These are phyloP conservation scores for Sebastes fasciatus DNA, from an alignment of 2,113 vertebrate species.

Conservation along the genomic window DNA sequence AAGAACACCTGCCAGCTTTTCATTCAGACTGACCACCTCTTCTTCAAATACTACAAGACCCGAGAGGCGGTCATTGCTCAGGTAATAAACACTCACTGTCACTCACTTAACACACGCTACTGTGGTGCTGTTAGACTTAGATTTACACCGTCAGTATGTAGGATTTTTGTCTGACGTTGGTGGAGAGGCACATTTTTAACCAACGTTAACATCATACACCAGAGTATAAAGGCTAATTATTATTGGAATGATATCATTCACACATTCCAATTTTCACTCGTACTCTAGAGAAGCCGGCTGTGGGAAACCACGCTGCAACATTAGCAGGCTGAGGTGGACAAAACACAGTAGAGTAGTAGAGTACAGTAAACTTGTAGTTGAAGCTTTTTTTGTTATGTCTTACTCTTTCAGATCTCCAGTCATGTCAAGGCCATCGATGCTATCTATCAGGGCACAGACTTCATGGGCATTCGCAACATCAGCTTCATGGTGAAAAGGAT, in stretches of 20 bases:
- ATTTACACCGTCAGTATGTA: neutral
- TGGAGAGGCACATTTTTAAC: slow-evolving; percentile 18
- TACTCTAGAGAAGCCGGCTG: neutral
- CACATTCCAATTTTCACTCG: neutral
- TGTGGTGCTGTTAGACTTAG: neutral
- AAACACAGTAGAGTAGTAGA: too few species aligned
- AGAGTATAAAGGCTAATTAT: slow-evolving; percentile 1
- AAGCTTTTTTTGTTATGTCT: neutral
- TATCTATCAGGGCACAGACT: slow-evolving; percentile 98
- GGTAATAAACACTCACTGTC: slow-evolving; percentile 56
- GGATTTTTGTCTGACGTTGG: neutral
- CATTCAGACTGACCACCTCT: slow-evolving; percentile 98
- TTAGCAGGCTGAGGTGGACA: neutral
- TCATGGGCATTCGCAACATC: slow-evolving; percentile 97
- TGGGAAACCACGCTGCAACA: neutral
- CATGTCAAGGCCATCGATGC: slow-evolving; percentile 98
- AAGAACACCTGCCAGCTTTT: slow-evolving; percentile 98
- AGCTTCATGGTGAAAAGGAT: slow-evolving; percentile 99
- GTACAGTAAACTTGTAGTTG: neutral
- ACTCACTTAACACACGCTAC: neutral
- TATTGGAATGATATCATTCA: neutral
- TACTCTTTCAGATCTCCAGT: slow-evolving; percentile 91
- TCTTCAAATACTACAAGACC: slow-evolving; percentile 94
- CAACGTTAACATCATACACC: neutral
- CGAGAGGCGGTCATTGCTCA: slow-evolving; percentile 94